Evolutionary conservation across 2,888 invertebrate species (phyloP), one percentile per base, ranked within the genome.

Genomic region (Archips xylosteana): DNA sequence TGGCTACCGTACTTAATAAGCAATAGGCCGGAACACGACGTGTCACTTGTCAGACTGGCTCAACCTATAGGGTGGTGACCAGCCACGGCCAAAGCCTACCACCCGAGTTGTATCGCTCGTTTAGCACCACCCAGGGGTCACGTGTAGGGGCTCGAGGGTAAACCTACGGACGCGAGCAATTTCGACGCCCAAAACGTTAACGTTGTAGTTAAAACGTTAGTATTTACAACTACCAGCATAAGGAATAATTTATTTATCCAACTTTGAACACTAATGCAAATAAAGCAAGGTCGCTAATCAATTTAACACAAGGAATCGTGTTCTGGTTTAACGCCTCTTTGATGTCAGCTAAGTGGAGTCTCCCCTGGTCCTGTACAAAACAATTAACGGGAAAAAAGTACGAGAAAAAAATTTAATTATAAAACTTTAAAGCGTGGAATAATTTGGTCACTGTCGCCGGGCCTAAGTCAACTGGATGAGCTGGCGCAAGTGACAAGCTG

Each of bases 341-440:
- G 61, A 54, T 63, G 42, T 68, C 13, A 13, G 13, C 45, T 45
- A 54, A 54, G 57, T 57, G 23, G 23, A 45, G 65, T 59, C 12
- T 49, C 51, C 51, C 42, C 34, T 51, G 54, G 23, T 36, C 36
- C 57, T 54, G 47, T 72, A 42, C 59, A 75, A 75, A 75, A 74
- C 70, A 75, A 75, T 75, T 75, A 75, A 65, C 51, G 39, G 42
- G 47, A 32, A 67, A 67, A 70, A 68, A 70, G 49, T 42, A 49
- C 15, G 15, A 45, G 15, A 54, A 54, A 63, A 65, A 75, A 71
- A 74, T 15, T 49, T 74, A 74, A 74, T 75, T 74, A 75, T 66
- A 64, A 75, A 75, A 75, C 70, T 75, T 75, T 75, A 66, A 60
- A 62, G 54, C 73, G 75, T 59, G 65, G 68, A 68, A 71, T 71